Percentiles rank a stretch among this genome's conserved stretches.
Evolutionary conservation across 1,140 invertebrate species (phyloP).

Genomic region (Choristoneura fumiferana): DNA sequence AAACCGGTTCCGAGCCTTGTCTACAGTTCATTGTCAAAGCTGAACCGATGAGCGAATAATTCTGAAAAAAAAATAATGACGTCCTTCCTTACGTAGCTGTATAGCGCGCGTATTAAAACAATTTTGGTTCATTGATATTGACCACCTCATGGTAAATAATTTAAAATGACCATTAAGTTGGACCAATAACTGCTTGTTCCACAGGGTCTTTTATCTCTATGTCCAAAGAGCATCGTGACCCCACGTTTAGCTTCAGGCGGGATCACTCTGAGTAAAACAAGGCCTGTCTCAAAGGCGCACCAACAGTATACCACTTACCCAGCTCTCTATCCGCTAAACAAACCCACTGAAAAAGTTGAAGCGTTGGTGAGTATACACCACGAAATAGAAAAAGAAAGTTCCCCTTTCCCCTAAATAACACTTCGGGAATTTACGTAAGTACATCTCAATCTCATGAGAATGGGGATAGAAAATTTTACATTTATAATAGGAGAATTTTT

Average conservation of each 20-base stretch:
- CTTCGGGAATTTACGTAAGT: not conserved
- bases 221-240: conserved; percentile 25
- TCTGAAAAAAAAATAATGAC: too few species aligned
- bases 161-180: not conserved
- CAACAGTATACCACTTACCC: conserved; percentile 82
- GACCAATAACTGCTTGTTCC: conserved; percentile 39
- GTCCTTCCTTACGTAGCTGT: too few species aligned
- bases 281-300: conserved; percentile 81
- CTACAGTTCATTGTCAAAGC: too few species aligned
- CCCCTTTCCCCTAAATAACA: not conserved
- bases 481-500: not conserved
- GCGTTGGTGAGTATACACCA: conserved; percentile 60
- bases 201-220: conserved; percentile 39
- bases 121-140: too few species aligned
- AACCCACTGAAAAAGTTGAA: conserved; percentile 83
- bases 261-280: conserved; percentile 61
- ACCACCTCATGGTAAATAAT: too few species aligned
- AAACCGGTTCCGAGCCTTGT: too few species aligned
- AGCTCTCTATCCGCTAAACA: conserved; percentile 82
- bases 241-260: conserved; percentile 28
- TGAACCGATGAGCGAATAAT: too few species aligned
- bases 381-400: too few species aligned
- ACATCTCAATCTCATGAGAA: too few species aligned
- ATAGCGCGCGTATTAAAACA: too few species aligned
- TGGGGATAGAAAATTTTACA: not conserved